phyloP scores from a whole-genome alignment of 1,140 invertebrate genomes.

The Eupristina koningsbergeri region DNA sequence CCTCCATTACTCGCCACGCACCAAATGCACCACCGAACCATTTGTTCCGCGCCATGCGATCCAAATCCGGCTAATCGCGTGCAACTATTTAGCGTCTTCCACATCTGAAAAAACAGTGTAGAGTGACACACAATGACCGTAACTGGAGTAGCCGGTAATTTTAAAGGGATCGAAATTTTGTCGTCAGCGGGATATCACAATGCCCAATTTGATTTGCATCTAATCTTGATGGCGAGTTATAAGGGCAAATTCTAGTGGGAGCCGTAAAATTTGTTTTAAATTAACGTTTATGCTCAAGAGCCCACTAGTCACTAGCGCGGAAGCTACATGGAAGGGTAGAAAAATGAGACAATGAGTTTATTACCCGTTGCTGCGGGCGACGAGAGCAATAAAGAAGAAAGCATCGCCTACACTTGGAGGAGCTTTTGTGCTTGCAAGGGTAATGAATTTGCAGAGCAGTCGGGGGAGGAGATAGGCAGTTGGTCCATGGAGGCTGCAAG shows the following conservation, averaged over 20 bases:
- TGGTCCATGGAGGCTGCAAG: not conserved
- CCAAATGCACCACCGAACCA: not conserved
- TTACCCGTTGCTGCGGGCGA: not conserved
- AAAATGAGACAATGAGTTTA: not conserved
- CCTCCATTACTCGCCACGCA: not conserved
- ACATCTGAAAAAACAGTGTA: no score
- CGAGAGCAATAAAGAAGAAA: not conserved
- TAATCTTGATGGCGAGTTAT: not conserved
- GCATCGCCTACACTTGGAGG: not conserved
- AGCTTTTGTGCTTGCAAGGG: conserved; percentile 50
- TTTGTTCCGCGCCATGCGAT: not conserved
- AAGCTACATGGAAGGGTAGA: no score
- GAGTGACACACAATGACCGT: no score
- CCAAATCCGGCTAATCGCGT: not conserved
- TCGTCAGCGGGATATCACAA: no score
- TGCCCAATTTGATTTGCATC: not conserved
- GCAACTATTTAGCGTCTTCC: no score
- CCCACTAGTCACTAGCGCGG: no score
- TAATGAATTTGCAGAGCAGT: conserved; percentile 22
- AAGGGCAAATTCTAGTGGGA: not conserved
- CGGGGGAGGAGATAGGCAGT: not conserved
- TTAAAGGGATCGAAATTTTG: no score
- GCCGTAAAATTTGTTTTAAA: no score
- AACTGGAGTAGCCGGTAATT: no score
- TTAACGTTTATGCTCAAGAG: no score